phyloP scores from a whole-genome alignment of 2,113 vertebrate genomes.

The Nettapus auritus region DNA sequence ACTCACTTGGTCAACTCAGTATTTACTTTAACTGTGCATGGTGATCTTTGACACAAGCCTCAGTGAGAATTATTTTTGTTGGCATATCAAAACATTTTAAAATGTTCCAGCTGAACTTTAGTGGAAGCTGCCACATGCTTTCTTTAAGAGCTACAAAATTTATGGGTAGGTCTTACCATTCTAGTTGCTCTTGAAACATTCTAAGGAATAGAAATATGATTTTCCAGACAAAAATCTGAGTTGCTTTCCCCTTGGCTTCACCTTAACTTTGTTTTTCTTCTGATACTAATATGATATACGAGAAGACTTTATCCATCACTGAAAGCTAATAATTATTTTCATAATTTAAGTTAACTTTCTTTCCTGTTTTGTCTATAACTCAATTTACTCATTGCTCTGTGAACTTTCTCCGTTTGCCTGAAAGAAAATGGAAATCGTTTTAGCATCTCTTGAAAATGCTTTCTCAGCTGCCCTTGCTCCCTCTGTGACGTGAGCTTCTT shows the following conservation, averaged over 20 bases:
- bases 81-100: constrained; percentile 15
- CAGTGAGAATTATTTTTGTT: constrained; percentile 57
- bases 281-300: background rate
- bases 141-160: constrained; percentile 27
- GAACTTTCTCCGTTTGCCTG: background rate
- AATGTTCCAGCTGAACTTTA: constrained; percentile 33
- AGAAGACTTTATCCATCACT: background rate
- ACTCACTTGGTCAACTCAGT: background rate
- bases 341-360: background rate
- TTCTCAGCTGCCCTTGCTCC: background rate
- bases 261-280: background rate
- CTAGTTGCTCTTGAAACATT: background rate
- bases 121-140: constrained; percentile 1
- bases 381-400: background rate
- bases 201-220: background rate
- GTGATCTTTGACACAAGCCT: constrained; percentile 39
- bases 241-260: background rate
- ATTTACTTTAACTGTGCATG: background rate
- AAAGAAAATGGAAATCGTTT: background rate
- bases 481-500: background rate
- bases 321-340: background rate
- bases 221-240: background rate
- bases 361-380: background rate
- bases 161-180: background rate
- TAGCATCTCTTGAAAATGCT: background rate